Base-by-base conservation (phyloP, 2,113 vertebrate species). In the Aspiorhynchus laticeps region DNA sequence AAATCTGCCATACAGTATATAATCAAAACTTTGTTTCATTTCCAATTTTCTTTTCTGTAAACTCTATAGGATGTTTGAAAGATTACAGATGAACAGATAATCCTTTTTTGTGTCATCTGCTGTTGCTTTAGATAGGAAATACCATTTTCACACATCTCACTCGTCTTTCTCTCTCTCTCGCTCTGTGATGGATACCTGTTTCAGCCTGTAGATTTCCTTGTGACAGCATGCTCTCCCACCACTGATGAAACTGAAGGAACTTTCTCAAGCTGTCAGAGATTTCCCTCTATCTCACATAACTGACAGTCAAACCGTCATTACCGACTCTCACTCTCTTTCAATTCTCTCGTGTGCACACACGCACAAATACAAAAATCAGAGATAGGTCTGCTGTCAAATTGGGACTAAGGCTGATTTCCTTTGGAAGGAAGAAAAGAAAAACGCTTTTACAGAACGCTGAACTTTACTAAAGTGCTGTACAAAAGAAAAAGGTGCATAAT, bases 181-280 rank as follows among this genome's bases (percentile, higher is more conserved):
- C 31, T 80, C 43, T 80, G 63, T 81, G 85, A 90, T 87, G 87
- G 83, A 89, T 85, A 87, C 26, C 63, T 85, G 76, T 80, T 53
- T 87, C 76, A 89, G 88, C 90, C 89, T 90, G 48, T 85, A 71
- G 87, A 88, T 84, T 67, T 79, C 83, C 65, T 21, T n/a, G 65
- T 91, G 91, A 93, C 91, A 92, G 89, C 76, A 80, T 21, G 79
- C 88, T 88, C 78, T 93, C 89, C 85, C 87, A 91, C 78, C 88
- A 90, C 90, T 92, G 92, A 92, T 89, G 90, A 91, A 53, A 12
- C 84, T 87, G 88, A 81, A 81, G 87, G 87, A 88, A 63, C 87
- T 87, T 86, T 81, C 87, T 46, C 73, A 87, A 88, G 74, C 87
- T 89, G 89, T 91, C 89, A 87, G 21, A 89, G 59, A 87, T 87